Evolutionary conservation across 2,113 vertebrate genomes (phyloP).

Genomic region (Onychostoma macrolepis): DNA sequence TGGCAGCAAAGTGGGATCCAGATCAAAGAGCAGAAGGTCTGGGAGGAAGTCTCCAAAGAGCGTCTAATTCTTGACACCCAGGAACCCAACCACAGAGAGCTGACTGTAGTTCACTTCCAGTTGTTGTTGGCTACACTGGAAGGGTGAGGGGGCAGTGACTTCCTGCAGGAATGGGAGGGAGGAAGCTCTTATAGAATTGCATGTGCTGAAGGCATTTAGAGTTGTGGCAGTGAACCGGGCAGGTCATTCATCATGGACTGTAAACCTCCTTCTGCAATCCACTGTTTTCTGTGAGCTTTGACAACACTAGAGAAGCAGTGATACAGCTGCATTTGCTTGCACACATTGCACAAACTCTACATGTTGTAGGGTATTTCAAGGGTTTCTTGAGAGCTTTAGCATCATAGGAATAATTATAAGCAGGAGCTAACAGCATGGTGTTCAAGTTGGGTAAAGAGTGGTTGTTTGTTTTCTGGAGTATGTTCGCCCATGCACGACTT

Average conservation of each 20-base stretch:
- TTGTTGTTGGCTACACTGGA: not conserved
- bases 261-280: slow-evolving; percentile 9
- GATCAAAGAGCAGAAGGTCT: not conserved
- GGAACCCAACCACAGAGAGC: not conserved
- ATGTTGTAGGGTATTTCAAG: not conserved
- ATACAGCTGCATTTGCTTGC: not conserved
- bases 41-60: not conserved
- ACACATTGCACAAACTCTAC: not conserved
- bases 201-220: not conserved
- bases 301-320: not conserved
- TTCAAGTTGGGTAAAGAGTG: not conserved
- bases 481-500: not conserved
- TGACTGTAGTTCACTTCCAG: not conserved
- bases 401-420: not conserved
- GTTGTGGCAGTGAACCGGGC: slow-evolving; percentile 9
- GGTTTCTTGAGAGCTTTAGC: not conserved
- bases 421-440: not conserved
- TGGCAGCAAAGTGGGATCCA: slow-evolving; percentile 12
- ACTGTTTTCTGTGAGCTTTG: not conserved
- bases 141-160: not conserved
- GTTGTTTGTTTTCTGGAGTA: not conserved
- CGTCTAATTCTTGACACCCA: not conserved
- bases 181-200: slow-evolving; percentile 35
- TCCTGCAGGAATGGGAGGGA: not conserved
- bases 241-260: slow-evolving; percentile 27